Percentiles rank a stretch among this genome's conserved stretches.
Conservation (phyloP, 2,888 invertebrate genomes). For the Periphyllus acericola region DNA sequence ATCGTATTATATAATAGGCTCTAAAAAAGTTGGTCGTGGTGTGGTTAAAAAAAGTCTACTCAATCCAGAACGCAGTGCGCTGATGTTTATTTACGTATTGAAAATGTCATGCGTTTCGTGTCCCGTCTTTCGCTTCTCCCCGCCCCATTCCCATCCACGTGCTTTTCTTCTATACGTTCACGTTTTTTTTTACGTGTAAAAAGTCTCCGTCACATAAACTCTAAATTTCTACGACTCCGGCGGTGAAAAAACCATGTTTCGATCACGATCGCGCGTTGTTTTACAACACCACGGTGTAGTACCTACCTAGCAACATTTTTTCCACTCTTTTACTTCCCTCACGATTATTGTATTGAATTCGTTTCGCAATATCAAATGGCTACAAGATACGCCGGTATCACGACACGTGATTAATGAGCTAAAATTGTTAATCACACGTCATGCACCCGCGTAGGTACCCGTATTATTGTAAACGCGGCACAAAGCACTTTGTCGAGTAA, state of each 20-base stretch:
- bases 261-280: not conserved
- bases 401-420: conserved; percentile 38
- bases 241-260: not conserved
- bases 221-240: not conserved
- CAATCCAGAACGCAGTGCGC: too few species aligned
- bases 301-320: not conserved
- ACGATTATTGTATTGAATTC: not conserved
- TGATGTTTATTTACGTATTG: too few species aligned
- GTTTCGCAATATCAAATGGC: not conserved
- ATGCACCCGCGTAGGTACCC: not conserved
- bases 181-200: too few species aligned
- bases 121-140: too few species aligned
- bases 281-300: not conserved
- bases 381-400: not conserved
- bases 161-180: too few species aligned
- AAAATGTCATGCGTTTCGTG: too few species aligned
- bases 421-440: conserved; percentile 10
- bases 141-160: too few species aligned
- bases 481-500: not conserved
- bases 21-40: too few species aligned
- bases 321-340: not conserved
- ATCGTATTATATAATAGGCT: too few species aligned
- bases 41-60: not conserved
- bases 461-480: not conserved
- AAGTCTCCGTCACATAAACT: too few species aligned